Percentiles rank a stretch among this genome's conserved stretches.
Conservation (phyloP, 2,888 invertebrate species). For the Aleiodes leptofemur region DNA sequence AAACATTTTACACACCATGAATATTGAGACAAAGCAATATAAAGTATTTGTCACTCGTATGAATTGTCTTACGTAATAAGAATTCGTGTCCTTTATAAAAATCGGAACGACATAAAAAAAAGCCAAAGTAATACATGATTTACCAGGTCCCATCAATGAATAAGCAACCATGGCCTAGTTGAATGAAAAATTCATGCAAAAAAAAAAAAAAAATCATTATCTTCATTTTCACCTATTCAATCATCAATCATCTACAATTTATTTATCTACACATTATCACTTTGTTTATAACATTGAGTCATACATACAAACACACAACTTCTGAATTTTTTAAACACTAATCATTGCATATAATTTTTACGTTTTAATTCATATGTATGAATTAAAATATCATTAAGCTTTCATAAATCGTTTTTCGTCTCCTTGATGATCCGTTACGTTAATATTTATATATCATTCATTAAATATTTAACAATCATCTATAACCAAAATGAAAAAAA, state of each 20-base stretch:
- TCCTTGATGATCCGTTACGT: constrained; percentile 16
- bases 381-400: neutral
- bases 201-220: constrained; percentile 37
- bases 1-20: constrained; percentile 16
- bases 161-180: constrained; percentile 55
- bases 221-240: neutral
- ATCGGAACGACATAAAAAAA: constrained; percentile 34
- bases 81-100: constrained; percentile 38
- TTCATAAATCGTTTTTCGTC: constrained; percentile 17
- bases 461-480: constrained; percentile 21
- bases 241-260: constrained; percentile 33
- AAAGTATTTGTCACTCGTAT: constrained; percentile 40
- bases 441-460: constrained; percentile 26
- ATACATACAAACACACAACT: constrained; percentile 1
- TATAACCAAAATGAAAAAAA: neutral
- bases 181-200: constrained; percentile 40
- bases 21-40: constrained; percentile 28
- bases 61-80: constrained; percentile 19
- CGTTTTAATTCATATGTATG: constrained; percentile 4
- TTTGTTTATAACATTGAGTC: neutral
- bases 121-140: constrained; percentile 26
- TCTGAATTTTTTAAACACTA: neutral
- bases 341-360: constrained; percentile 3
- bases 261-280: constrained; percentile 27
- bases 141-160: constrained; percentile 30